Conservation (phyloP, 2,797 vertebrate species). For the Premnoplex brunnescens region DNA sequence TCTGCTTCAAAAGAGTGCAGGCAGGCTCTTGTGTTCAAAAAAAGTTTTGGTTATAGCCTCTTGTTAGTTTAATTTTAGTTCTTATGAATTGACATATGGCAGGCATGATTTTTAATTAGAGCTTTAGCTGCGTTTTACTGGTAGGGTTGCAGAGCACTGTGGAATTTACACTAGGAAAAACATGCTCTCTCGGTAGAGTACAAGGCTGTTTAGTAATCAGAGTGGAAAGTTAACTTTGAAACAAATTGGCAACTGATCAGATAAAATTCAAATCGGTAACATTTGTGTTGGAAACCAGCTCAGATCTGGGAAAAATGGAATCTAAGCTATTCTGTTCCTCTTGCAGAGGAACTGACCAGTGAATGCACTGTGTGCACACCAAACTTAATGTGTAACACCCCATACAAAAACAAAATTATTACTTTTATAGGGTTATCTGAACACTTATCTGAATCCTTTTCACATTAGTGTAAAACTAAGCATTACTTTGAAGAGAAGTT, state of each 20-base stretch:
- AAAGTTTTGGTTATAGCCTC: slow-evolving; percentile 48
- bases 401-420: slow-evolving; percentile 30
- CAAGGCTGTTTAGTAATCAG: slow-evolving; percentile 71
- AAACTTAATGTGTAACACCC: neutral
- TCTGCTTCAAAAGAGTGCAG: slow-evolving; percentile 16
- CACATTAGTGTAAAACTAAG: slow-evolving; percentile 20
- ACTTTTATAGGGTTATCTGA: slow-evolving; percentile 9
- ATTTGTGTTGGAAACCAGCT: slow-evolving; percentile 70
- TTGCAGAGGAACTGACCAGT: slow-evolving; percentile 41
- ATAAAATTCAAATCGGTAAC: slow-evolving; percentile 72
- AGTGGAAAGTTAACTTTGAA: slow-evolving; percentile 71
- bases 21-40: slow-evolving; percentile 30
- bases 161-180: slow-evolving; percentile 70
- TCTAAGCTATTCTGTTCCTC: slow-evolving; percentile 60
- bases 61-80: slow-evolving; percentile 69
- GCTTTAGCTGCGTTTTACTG: slow-evolving; percentile 65
- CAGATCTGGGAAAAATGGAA: slow-evolving; percentile 66
- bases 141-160: slow-evolving; percentile 59
- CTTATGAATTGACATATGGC: slow-evolving; percentile 69
- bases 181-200: slow-evolving; percentile 54
- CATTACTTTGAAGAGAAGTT: slow-evolving; percentile 44
- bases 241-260: slow-evolving; percentile 71
- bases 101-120: slow-evolving; percentile 71
- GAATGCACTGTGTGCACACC: neutral
- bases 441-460: slow-evolving; percentile 27